Percentiles rank a stretch among this genome's conserved stretches.
phyloP scores from a whole-genome alignment of 2,797 vertebrate species.

The Mormyrus hasselquistii region DNA sequence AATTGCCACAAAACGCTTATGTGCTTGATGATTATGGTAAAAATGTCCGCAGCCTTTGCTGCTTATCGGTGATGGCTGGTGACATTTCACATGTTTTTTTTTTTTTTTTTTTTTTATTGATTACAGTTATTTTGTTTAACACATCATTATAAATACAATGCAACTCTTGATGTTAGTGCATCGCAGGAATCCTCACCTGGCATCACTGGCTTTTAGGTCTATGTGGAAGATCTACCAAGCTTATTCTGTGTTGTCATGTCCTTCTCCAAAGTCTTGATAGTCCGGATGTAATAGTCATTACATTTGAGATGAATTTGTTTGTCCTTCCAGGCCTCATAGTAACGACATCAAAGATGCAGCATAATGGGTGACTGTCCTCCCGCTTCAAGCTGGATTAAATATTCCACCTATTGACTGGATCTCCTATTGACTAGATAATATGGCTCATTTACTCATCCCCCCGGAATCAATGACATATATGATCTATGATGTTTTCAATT shows the following conservation, averaged over 20 bases:
- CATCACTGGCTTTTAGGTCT: neutral
- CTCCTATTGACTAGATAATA: slow-evolving; percentile 30
- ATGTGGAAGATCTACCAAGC: neutral
- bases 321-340: slow-evolving; percentile 30
- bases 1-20: neutral
- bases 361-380: slow-evolving; percentile 33
- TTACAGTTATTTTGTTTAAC: neutral
- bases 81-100: neutral
- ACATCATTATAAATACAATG: neutral
- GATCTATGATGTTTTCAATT: slow-evolving; percentile 31
- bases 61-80: neutral
- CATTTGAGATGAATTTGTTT: neutral
- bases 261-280: neutral
- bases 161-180: neutral
- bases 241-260: neutral
- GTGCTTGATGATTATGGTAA: neutral
- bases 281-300: neutral
- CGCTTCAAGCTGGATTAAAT: slow-evolving; percentile 26
- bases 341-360: slow-evolving; percentile 18
- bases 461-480: slow-evolving; percentile 27
- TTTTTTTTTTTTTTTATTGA: neutral
- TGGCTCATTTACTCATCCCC: slow-evolving; percentile 35
- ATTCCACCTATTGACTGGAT: slow-evolving; percentile 12
- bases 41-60: neutral
- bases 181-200: neutral